Conservation (phyloP, 2,113 vertebrate species). For the Machaerirhynchus nigripectus region DNA sequence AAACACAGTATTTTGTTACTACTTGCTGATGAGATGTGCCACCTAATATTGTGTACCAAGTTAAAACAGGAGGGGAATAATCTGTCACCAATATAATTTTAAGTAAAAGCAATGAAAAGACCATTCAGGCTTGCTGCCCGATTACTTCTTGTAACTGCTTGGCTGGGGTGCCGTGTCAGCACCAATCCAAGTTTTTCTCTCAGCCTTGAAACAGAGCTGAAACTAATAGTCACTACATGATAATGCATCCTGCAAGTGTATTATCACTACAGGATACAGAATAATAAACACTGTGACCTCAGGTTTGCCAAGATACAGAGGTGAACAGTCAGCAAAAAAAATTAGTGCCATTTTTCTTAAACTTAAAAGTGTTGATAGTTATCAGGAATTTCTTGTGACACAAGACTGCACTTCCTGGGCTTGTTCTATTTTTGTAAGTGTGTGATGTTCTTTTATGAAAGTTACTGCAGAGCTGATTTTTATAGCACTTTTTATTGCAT, state of each 20-base stretch:
- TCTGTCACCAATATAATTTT: background rate
- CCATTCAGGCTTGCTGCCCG: background rate
- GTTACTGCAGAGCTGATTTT: background rate
- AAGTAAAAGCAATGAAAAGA: background rate
- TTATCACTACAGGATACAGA: background rate
- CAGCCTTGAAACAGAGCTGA: background rate
- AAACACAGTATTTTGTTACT: background rate
- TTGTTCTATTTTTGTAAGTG: background rate
- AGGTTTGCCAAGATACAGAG: background rate
- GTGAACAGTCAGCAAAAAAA: background rate
- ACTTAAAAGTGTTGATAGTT: background rate
- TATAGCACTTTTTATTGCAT: background rate
- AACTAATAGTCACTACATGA: background rate
- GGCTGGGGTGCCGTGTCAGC: background rate
- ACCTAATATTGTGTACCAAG: background rate
- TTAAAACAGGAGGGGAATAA: background rate
- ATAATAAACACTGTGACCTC: background rate
- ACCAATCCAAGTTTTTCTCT: background rate
- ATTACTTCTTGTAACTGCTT: background rate
- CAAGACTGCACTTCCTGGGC: background rate
- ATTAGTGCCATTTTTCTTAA: background rate
- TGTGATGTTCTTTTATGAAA: background rate
- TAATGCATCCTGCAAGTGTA: background rate
- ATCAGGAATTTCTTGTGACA: background rate
- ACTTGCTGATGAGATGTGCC: background rate